Percentiles rank a stretch among this genome's conserved stretches.
Conservation (phyloP, 1,140 invertebrate species). For the Musca vetustissima region DNA sequence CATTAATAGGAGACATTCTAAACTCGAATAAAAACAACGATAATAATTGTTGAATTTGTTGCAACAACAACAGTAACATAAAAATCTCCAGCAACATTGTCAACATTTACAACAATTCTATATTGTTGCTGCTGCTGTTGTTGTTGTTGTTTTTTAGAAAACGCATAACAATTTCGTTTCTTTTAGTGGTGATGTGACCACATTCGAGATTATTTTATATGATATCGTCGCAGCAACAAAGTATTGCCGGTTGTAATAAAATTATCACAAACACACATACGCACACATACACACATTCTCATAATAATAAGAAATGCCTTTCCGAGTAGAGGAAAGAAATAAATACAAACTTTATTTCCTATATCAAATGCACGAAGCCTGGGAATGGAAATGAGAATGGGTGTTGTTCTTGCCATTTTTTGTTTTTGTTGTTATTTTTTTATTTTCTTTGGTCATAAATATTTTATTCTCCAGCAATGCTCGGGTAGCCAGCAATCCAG, state of each 20-base stretch:
- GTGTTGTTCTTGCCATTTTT: too few relatives aligned
- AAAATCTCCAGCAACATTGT: background rate
- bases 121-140: too few relatives aligned
- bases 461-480: conserved; percentile 4
- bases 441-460: conserved; percentile 10
- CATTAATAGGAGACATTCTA: too few relatives aligned
- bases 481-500: too few relatives aligned
- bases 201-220: conserved; percentile 21
- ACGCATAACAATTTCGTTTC: background rate
- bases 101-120: background rate
- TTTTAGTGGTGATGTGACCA: conserved; percentile 8
- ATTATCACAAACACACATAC: conserved; percentile 13
- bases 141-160: background rate
- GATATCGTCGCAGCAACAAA: conserved; percentile 14
- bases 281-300: background rate
- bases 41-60: too few relatives aligned
- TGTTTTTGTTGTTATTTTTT: too few relatives aligned
- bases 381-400: too few relatives aligned
- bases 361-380: too few relatives aligned
- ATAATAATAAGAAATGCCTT: background rate
- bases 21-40: too few relatives aligned
- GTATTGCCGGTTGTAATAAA: conserved; percentile 13
- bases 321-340: too few relatives aligned
- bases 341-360: too few relatives aligned
- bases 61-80: too few relatives aligned